phyloP scores from a whole-genome alignment of 2,113 vertebrate genomes.

The Phyllopteryx taeniolatus region DNA sequence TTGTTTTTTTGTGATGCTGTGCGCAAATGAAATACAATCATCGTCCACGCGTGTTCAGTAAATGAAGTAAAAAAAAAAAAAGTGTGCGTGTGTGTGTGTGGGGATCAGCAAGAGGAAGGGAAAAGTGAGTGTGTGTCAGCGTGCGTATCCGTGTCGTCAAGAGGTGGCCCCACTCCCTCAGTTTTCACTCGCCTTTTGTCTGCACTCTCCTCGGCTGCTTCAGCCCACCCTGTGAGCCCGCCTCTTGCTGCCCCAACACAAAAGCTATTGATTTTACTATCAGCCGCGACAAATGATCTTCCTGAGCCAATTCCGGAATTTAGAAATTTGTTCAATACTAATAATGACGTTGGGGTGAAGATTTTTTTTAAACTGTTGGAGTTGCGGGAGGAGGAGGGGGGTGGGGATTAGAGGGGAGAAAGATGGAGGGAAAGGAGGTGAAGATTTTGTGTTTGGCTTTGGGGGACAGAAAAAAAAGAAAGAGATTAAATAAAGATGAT shows the following conservation, averaged over 20 bases:
- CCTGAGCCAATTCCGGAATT: constrained; percentile 73
- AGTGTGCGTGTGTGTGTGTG: constrained; percentile 13
- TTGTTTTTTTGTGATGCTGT: no score
- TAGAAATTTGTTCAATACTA: constrained; percentile 77
- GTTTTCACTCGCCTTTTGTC: constrained; percentile 73
- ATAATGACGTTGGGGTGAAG: constrained; percentile 68
- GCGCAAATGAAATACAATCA: no score
- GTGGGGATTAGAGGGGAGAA: constrained; percentile 14
- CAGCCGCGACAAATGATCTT: constrained; percentile 77
- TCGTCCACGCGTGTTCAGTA: not conserved
- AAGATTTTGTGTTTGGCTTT: constrained; percentile 64
- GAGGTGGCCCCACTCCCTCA: constrained; percentile 80
- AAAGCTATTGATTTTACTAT: constrained; percentile 81
- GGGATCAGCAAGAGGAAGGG: not conserved
- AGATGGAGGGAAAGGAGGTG: constrained; percentile 38
- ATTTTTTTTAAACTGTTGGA: constrained; percentile 71
- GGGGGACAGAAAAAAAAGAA: constrained; percentile 5
- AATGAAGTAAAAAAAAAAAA: not conserved
- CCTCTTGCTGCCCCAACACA: constrained; percentile 62
- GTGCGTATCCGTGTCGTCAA: constrained; percentile 74
- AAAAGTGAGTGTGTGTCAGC: not conserved
- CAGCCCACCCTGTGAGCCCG: constrained; percentile 52
- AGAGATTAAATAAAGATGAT: constrained; percentile 64
- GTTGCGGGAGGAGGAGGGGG: constrained; percentile 19
- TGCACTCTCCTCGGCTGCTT: constrained; percentile 39